Percentiles rank a stretch among this genome's conserved stretches.
phyloP scores from a whole-genome alignment of 1,140 invertebrate species.

The Zeugodacus cucurbitae region DNA sequence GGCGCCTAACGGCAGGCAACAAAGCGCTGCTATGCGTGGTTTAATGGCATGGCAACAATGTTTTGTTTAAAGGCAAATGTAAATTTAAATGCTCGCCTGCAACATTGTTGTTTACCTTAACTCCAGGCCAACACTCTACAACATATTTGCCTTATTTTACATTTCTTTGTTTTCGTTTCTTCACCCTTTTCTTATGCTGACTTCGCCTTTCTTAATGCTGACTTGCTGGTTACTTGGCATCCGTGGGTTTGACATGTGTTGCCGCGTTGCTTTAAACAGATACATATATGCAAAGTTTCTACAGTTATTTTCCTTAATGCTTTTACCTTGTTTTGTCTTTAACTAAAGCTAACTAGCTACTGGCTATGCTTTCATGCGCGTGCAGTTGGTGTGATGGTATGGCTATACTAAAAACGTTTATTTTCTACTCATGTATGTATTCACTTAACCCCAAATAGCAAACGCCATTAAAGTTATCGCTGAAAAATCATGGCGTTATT shows the following conservation, averaged over 20 bases:
- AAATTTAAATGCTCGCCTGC: not conserved
- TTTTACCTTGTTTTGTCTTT: not conserved
- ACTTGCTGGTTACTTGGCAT: not conserved
- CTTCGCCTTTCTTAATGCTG: not conserved
- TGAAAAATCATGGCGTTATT: not conserved
- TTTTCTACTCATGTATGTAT: not conserved
- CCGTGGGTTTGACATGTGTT: not conserved
- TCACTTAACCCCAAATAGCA: not conserved
- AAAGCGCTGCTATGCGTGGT: no score
- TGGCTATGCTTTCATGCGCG: not conserved
- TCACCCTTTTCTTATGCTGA: not conserved
- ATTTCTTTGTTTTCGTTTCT: not conserved
- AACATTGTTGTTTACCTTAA: not conserved
- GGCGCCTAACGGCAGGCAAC: not conserved
- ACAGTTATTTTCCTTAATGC: not conserved
- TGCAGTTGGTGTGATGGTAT: not conserved
- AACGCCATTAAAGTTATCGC: not conserved
- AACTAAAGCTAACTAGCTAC: not conserved
- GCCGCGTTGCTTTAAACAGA: not conserved
- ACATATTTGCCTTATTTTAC: not conserved
- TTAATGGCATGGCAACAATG: slow-evolving; percentile 19
- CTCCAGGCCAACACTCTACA: not conserved
- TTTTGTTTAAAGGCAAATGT: not conserved
- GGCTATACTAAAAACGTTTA: not conserved
- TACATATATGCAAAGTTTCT: not conserved